Evolutionary conservation across 1,140 invertebrate genomes (phyloP), one percentile per base, ranked within the genome.

Genomic region (Muscidifurax raptorellus): DNA sequence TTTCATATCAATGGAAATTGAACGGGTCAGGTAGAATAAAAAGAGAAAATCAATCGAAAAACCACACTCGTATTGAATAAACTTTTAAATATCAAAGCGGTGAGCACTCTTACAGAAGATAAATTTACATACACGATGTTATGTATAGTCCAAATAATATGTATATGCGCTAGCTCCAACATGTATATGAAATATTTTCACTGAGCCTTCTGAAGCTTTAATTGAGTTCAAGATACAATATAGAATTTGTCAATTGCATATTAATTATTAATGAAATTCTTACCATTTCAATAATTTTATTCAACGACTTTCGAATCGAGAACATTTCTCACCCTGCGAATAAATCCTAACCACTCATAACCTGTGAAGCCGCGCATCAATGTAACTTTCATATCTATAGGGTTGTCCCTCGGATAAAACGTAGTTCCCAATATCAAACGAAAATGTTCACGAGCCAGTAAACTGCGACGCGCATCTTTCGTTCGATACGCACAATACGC

Each of bases 61-160:
- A 18, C 28, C 40, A 12, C 28, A 22, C 9, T 75, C n/a, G 18
- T 9, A 0, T 47, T 18, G 0, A 72, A 32, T 22, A 32, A 72
- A 72, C 71, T 36, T 59, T 59, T 59, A 59, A 59, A 59, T 4
- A 59, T n/a, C 52, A 59, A 59, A 59, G 52, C 52, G 71, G n/a
- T 72, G 28, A 72, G 36, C 71, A 28, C 30, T 72, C 2, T 72
- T 30, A 22, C 18, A 32, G 18, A 36, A 22, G 18, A 32, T 6
- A 72, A 36, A 72, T 72, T 72, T 22, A 36, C 28, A 36, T 40
- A 32, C 5, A 18, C 71, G 30, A 15, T 32, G 18, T 7, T n/a
- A 36, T 22, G 32, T 72, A 40, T 40, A 10, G 52, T 3, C 32
- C 27, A 36, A n/a, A n/a, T n/a, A n/a, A n/a, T 32, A 72, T 36